phyloP scores from a whole-genome alignment of 2,797 vertebrate species.

The Cirrhinus molitorella region DNA sequence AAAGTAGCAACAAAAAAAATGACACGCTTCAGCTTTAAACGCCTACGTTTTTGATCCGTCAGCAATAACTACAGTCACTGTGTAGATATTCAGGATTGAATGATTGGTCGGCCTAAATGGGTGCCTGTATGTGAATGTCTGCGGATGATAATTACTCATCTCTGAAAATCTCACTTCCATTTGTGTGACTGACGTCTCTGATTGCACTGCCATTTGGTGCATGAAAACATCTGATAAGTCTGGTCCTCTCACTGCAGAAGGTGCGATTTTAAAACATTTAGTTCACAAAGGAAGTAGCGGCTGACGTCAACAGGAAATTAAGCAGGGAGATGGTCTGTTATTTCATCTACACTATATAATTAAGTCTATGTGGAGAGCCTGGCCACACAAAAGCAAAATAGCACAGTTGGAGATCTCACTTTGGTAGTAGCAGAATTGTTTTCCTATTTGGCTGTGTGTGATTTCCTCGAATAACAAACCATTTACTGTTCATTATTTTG shows the following conservation, averaged over 20 bases:
- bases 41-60: not conserved
- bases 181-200: slow-evolving; percentile 50
- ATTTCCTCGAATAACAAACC: slow-evolving; percentile 23
- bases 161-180: slow-evolving; percentile 43
- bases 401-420: slow-evolving; percentile 16
- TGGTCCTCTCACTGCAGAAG: slow-evolving; percentile 46
- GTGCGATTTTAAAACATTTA: slow-evolving; percentile 58
- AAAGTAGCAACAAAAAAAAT: not conserved
- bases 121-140: slow-evolving; percentile 15
- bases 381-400: slow-evolving; percentile 45
- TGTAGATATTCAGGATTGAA: not conserved
- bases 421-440: slow-evolving; percentile 40
- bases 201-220: slow-evolving; percentile 54
- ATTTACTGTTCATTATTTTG: not conserved
- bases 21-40: not conserved
- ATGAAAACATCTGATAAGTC: slow-evolving; percentile 51
- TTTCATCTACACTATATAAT: slow-evolving; percentile 75
- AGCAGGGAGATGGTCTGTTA: slow-evolving; percentile 71
- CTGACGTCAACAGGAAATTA: slow-evolving; percentile 73
- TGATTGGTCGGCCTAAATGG: not conserved
- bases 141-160: slow-evolving; percentile 38
- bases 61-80: not conserved
- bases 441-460: not conserved
- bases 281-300: slow-evolving; percentile 69
- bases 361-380: slow-evolving; percentile 76